These are phyloP conservation scores for Corythornis cristatus DNA, from an alignment of 2,113 vertebrate genomes.

Conservation along the genomic window DNA sequence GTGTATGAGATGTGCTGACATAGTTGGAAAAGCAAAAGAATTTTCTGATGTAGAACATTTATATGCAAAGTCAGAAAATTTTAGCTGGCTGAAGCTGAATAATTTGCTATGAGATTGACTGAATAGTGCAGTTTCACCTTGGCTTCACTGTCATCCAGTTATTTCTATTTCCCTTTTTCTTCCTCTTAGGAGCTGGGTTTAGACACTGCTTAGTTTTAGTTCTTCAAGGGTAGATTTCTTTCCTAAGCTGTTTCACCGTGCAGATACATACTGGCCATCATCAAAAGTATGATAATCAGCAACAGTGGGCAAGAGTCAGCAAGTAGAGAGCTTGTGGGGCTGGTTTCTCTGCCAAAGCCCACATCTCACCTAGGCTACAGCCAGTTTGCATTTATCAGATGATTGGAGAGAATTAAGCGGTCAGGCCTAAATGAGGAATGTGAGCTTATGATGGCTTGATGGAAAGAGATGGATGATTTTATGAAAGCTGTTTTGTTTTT, in stretches of 20 bases:
- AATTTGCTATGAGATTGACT: neutral
- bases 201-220: neutral
- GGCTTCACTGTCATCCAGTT: neutral
- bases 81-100: neutral
- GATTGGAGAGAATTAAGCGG: neutral
- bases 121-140: neutral
- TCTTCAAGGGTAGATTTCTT: neutral
- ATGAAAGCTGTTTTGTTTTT: neutral
- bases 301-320: neutral
- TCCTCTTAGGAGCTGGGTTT: neutral
- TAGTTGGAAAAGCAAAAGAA: neutral
- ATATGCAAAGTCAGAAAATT: neutral
- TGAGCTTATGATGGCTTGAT: neutral
- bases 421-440: neutral
- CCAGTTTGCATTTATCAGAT: neutral
- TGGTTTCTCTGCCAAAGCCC: neutral
- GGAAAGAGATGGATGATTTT: neutral
- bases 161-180: neutral
- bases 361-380: neutral
- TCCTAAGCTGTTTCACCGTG: neutral
- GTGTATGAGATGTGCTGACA: neutral
- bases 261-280: neutral
- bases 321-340: neutral
- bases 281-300: neutral
- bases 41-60: neutral